Percentiles rank a stretch among this genome's conserved stretches.
These are phyloP conservation scores for Drosophila colorata DNA, from an alignment of 2,888 invertebrate species.

Conservation along the genomic window DNA sequence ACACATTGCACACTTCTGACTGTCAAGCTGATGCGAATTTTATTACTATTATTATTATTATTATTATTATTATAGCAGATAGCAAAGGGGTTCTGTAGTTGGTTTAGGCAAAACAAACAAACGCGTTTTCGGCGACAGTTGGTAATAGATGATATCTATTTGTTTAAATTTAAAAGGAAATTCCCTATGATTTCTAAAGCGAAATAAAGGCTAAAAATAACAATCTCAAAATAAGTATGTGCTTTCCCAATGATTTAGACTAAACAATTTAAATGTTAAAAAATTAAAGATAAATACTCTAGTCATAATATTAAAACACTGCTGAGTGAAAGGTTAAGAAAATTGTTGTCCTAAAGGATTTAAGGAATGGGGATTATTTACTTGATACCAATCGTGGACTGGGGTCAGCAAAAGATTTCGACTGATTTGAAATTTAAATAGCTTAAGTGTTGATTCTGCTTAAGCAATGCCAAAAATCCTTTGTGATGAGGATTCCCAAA, in stretches of 20 bases:
- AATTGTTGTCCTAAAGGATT: constrained; percentile 45
- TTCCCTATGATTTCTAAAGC: constrained; percentile 1
- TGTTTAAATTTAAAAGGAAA: not conserved
- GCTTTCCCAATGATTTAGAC: not conserved
- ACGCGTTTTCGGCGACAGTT: not conserved
- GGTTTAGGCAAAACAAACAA: not conserved
- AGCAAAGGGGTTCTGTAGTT: not conserved
- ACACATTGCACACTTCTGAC: constrained; percentile 3
- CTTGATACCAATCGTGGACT: constrained; percentile 24
- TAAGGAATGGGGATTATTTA: constrained; percentile 37
- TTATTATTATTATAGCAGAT: not conserved
- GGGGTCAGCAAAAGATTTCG: constrained; percentile 30
- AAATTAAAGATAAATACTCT: constrained; percentile 45
- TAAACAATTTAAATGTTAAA: constrained; percentile 11
- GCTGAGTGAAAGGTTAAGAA: constrained; percentile 27
- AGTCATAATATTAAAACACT: constrained; percentile 13
- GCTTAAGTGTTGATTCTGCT: constrained; percentile 47
- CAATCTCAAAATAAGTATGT: not conserved
- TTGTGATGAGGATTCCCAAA: constrained; percentile 6
- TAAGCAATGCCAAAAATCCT: constrained; percentile 20
- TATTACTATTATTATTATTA: not conserved
- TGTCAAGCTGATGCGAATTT: not conserved
- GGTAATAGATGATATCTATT: constrained; percentile 4
- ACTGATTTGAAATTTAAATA: constrained; percentile 56
- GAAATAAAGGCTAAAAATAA: not conserved